Evolutionary conservation across 64 coral and sea anemone species (phyloP).

Genomic region (Platygyra sinensis): DNA sequence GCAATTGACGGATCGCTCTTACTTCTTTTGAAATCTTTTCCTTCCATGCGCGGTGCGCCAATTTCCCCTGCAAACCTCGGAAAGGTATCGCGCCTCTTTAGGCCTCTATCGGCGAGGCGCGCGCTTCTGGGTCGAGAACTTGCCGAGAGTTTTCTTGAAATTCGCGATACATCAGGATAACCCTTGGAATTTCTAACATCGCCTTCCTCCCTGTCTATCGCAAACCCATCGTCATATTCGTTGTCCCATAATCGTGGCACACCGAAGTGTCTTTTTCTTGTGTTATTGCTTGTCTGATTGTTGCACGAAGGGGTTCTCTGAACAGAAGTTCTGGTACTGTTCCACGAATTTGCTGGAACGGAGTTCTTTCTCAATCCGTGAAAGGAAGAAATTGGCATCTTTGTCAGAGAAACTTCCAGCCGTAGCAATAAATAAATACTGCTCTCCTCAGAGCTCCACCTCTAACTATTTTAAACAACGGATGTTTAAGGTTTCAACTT

Average conservation of each 20-base stretch:
- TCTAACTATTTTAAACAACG: neutral
- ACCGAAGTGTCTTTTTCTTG: slow-evolving; percentile 1
- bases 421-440: neutral
- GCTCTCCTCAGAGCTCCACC: neutral
- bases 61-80: neutral
- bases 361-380: slow-evolving; percentile 26
- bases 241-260: slow-evolving; percentile 10
- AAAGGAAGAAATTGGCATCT: slow-evolving; percentile 50
- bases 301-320: neutral
- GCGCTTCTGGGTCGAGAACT: slow-evolving; percentile 1
- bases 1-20: slow-evolving; percentile 19
- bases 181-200: neutral
- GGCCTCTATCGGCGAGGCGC: neutral
- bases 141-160: neutral
- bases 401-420: neutral
- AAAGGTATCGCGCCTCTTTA: slow-evolving; percentile 36
- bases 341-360: slow-evolving; percentile 18
- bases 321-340: slow-evolving; percentile 15
- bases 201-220: neutral
- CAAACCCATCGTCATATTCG: neutral
- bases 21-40: slow-evolving; percentile 7
- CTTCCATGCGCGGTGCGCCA: neutral
- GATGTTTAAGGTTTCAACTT: neutral
- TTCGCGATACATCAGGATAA: neutral
- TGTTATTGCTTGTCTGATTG: neutral